phyloP scores from a whole-genome alignment of 2,113 vertebrate species.

The Terrapene triunguis region DNA sequence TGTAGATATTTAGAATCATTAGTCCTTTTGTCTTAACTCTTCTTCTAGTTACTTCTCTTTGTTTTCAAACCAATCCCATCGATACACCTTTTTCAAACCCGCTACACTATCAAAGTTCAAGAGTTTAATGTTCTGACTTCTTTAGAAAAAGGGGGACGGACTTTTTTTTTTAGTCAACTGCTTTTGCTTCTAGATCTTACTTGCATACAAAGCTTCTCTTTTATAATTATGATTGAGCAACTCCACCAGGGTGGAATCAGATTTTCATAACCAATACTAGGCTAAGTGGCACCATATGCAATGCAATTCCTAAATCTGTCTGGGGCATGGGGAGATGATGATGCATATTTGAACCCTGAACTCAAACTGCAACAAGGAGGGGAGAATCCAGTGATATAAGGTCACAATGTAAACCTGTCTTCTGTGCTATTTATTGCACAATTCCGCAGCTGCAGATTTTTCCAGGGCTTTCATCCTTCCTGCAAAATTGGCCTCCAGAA shows the following conservation, averaged over 20 bases:
- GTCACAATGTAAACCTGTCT: fast-evolving
- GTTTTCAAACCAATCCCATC: background rate
- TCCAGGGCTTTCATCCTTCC: background rate
- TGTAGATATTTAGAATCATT: background rate
- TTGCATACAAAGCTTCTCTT: fast-evolving
- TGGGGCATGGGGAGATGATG: background rate
- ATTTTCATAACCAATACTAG: background rate
- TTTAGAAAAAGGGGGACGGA: background rate
- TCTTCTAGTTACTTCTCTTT: background rate
- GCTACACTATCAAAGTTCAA: background rate
- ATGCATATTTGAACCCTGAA: background rate
- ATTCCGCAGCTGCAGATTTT: background rate
- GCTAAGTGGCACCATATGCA: background rate
- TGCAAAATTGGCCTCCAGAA: background rate
- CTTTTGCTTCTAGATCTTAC: fast-evolving
- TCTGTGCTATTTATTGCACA: background rate
- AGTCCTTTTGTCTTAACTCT: background rate
- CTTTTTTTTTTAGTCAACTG: background rate
- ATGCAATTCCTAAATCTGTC: background rate
- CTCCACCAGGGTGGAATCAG: fast-evolving
- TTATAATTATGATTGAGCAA: background rate
- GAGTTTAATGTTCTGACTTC: background rate
- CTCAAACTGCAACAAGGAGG: background rate
- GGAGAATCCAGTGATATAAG: background rate
- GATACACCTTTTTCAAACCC: fast-evolving